These are phyloP conservation scores for Zeuzera pyrina DNA, from an alignment of 2,888 invertebrate species.

Conservation along the genomic window DNA sequence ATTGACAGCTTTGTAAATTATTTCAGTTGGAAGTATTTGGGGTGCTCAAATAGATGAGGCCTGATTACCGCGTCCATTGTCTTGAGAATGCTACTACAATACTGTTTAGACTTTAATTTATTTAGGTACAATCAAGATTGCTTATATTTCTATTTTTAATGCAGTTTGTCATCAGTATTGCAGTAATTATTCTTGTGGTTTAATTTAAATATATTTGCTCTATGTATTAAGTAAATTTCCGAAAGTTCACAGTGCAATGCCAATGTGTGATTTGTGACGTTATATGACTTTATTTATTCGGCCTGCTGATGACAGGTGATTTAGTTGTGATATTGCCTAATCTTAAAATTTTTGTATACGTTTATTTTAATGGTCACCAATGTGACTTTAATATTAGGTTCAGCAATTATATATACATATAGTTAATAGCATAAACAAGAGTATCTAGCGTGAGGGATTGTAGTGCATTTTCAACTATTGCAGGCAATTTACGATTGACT, in stretches of 20 bases:
- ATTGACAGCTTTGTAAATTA: no score
- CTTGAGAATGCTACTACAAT: no score
- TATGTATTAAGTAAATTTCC: no score
- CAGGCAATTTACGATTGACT: constrained; percentile 32
- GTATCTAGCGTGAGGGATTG: constrained; percentile 32
- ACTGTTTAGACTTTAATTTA: no score
- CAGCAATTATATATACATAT: constrained; percentile 34
- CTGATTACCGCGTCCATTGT: no score
- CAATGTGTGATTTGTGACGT: not conserved
- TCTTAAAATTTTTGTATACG: constrained; percentile 66
- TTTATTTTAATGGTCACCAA: constrained; percentile 56
- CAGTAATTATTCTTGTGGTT: no score
- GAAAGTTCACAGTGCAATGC: not conserved
- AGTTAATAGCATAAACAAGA: constrained; percentile 30
- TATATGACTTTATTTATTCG: constrained; percentile 42
- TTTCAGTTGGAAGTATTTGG: no score
- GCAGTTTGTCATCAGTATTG: no score
- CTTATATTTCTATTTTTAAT: no score
- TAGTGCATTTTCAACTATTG: constrained; percentile 35
- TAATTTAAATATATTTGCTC: no score
- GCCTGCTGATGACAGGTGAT: constrained; percentile 41
- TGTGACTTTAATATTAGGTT: constrained; percentile 62
- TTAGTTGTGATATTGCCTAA: constrained; percentile 72
- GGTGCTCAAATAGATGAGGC: no score
- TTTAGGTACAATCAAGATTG: no score